These are phyloP conservation scores for Heliconius eleuchia DNA, from an alignment of 1,140 invertebrate species.

Conservation along the genomic window DNA sequence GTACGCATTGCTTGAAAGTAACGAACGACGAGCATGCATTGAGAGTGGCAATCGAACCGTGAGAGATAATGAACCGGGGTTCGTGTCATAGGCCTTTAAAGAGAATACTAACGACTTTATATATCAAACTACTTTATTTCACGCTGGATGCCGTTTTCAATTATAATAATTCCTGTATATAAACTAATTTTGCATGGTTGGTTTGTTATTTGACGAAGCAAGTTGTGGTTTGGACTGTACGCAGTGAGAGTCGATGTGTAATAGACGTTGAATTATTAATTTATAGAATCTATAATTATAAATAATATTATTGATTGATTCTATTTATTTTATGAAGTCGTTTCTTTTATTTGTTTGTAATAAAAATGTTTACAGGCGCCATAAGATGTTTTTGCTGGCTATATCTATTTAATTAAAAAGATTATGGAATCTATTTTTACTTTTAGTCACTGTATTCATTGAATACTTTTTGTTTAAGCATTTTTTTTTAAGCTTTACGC, in stretches of 20 bases:
- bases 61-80: slow-evolving; percentile 49
- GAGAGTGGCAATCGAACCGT: slow-evolving; percentile 45
- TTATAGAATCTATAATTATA: background rate
- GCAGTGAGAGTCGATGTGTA: background rate
- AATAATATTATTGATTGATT: slow-evolving; percentile 4
- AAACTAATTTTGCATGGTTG: background rate
- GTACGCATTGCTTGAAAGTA: slow-evolving; percentile 33
- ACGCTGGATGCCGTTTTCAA: slow-evolving; percentile 11
- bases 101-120: slow-evolving; percentile 20
- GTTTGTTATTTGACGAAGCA: background rate
- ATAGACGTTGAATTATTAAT: background rate
- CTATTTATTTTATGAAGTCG: background rate
- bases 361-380: background rate
- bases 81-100: slow-evolving; percentile 36
- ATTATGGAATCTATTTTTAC: background rate
- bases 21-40: slow-evolving; percentile 43
- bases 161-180: slow-evolving; percentile 11
- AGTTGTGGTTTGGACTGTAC: background rate
- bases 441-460: background rate
- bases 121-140: slow-evolving; percentile 16
- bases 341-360: background rate
- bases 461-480: background rate
- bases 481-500: too few species aligned
- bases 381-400: background rate
- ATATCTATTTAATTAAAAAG: background rate